These are phyloP conservation scores for Eristalis pertinax DNA, from an alignment of 2,888 invertebrate genomes.

Conservation along the genomic window DNA sequence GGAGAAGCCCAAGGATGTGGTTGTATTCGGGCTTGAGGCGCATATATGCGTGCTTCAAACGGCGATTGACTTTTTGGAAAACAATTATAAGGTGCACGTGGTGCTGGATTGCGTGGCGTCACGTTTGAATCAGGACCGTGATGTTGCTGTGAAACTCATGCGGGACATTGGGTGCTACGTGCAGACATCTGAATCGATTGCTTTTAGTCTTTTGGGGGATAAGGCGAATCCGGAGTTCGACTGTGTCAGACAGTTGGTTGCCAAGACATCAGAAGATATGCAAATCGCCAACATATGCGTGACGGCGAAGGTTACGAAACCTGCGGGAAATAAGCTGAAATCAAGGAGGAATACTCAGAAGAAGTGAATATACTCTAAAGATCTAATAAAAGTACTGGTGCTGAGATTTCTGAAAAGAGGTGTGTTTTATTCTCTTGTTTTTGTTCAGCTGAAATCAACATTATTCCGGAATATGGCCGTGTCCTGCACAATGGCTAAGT, in stretches of 20 bases:
- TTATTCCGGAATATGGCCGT: too few species aligned
- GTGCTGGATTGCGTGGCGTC: conserved; percentile 90
- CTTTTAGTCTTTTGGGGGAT: conserved; percentile 88
- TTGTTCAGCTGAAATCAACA: too few species aligned
- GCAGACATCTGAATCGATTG: conserved; percentile 88
- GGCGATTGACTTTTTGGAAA: conserved; percentile 85
- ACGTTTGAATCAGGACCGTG: conserved; percentile 86
- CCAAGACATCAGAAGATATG: conserved; percentile 78
- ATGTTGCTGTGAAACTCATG: conserved; percentile 87
- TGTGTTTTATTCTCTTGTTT: too few species aligned
- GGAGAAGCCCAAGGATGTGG: conserved; percentile 82
- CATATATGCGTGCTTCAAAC: conserved; percentile 92
- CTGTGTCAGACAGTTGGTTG: conserved; percentile 85
- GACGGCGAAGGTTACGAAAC: neutral
- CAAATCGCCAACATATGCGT: conserved; percentile 66
- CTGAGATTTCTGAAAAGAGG: too few species aligned
- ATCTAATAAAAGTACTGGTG: too few species aligned
- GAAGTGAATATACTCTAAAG: too few species aligned
- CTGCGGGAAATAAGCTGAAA: neutral
- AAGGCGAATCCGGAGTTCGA: conserved; percentile 89
- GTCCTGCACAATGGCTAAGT: too few species aligned
- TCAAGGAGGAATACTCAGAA: too few species aligned
- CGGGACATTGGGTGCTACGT: conserved; percentile 89
- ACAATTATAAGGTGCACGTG: conserved; percentile 86
- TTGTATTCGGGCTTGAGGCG: conserved; percentile 87